Evolutionary conservation across 2,888 invertebrate genomes (phyloP).

Genomic region (Polyploca ridens): DNA sequence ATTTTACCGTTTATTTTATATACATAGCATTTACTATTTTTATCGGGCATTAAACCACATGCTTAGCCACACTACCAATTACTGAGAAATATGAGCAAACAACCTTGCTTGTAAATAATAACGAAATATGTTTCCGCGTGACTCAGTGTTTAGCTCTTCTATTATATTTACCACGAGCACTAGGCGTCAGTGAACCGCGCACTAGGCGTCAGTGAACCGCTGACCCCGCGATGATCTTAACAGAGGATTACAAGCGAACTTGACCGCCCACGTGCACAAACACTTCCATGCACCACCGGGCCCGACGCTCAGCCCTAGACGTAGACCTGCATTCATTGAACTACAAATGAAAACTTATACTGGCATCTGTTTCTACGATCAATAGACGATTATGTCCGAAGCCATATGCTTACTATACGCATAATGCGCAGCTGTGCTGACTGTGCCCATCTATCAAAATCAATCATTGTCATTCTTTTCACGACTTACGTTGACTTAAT

Average conservation of each 20-base stretch:
- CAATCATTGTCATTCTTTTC: conserved; percentile 58
- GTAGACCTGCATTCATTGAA: conserved; percentile 30
- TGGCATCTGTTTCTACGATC: conserved; percentile 46
- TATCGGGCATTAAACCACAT: conserved; percentile 60
- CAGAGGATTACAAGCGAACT: conserved; percentile 72
- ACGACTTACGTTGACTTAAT: conserved; percentile 41
- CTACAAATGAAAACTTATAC: conserved; percentile 21
- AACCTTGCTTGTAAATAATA: conserved; percentile 56
- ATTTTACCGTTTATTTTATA: conserved; percentile 40
- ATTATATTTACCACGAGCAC: conserved; percentile 46
- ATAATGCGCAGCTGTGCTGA: conserved; percentile 30
- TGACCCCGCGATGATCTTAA: conserved; percentile 65
- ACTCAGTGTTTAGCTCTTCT: conserved; percentile 64
- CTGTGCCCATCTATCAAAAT: conserved; percentile 48
- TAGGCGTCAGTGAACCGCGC: conserved; percentile 59
- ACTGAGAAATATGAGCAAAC: conserved; percentile 68
- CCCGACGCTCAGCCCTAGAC: conserved; percentile 39
- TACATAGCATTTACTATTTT: conserved; percentile 34
- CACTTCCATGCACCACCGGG: conserved; percentile 48
- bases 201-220: conserved; percentile 59
- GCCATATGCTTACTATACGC: conserved; percentile 31
- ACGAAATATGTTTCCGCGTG: conserved; percentile 63
- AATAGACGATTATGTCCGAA: conserved; percentile 33
- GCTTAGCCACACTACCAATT: conserved; percentile 51
- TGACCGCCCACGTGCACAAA: conserved; percentile 73